Evolutionary conservation across 2,797 vertebrate genomes (phyloP), one percentile per base, ranked within the genome.

Genomic region (Darevskia mixta): DNA sequence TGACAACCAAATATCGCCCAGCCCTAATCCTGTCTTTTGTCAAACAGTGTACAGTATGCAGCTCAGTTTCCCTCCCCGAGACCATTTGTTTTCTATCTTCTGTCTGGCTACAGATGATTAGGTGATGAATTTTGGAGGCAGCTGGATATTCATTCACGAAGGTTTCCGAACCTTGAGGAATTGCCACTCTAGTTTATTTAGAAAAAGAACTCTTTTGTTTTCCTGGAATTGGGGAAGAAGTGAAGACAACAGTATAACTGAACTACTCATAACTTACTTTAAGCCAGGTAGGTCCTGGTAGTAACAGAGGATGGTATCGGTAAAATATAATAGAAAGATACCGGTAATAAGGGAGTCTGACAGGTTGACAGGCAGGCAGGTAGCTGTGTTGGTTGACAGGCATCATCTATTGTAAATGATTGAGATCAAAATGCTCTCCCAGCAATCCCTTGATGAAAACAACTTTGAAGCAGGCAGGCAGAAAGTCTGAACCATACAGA

Each of bases 61-160:
- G 29, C n/a, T 82, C 8, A 8, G 11, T 23, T 29, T n/a, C 69
- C 25, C 49, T 11, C 45, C 15, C 43, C 32, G 35, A 77, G 25
- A 18, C 64, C 86, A 82, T 82, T 76, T 82, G 41, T n/a, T 77
- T 67, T 9, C 58, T 72, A 77, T 82, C 86, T 82, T 18, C 15
- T 87, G 8, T 82, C 43, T 82, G 79, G 49, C 79, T 66, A 4
- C 8, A 82, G 55, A 76, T 13, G 76, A 23, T 35, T 83, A 83
- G 86, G 71, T 82, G 41, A 66, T 82, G 72, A 29, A 75, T 87
- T 87, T 82, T 77, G 72, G 72, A 87, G 86, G 61, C 55, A 77
- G 58, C 55, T 73, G 29, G 35, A 61, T 82, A 73, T 81, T 32
- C 55, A 75, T 38, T n/a, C 71, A 64, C 35, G 55, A 71, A 35